Evolutionary conservation across 2,888 invertebrate species (phyloP).

Genomic region (Eutolmus rufibarbis): DNA sequence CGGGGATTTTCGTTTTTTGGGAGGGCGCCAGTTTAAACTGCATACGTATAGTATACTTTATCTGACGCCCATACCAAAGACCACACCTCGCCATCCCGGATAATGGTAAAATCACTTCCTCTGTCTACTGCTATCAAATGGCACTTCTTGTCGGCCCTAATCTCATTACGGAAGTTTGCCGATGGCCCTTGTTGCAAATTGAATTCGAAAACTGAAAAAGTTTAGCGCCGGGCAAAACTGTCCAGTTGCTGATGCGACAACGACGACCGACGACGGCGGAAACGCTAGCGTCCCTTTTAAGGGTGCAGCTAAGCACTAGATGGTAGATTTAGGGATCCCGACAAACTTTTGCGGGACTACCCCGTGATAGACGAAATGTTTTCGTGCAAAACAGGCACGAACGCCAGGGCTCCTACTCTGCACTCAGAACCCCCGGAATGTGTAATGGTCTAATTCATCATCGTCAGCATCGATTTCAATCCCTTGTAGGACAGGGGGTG

Average conservation of each 20-base stretch:
- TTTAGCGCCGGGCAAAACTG: neutral
- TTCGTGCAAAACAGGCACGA: neutral
- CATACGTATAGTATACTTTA: neutral
- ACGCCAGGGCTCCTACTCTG: neutral
- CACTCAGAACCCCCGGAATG: neutral
- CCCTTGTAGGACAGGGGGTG: neutral
- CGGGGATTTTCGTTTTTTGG: neutral
- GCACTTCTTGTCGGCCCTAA: neutral
- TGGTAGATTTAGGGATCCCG: neutral
- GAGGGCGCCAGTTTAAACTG: neutral
- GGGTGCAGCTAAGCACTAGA: neutral
- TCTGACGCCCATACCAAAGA: neutral
- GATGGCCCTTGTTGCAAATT: neutral
- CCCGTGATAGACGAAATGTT: neutral
- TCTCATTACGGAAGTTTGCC: neutral
- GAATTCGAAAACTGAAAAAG: neutral
- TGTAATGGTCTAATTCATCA: neutral
- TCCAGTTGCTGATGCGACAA: neutral
- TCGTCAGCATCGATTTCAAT: neutral
- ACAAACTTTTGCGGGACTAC: neutral
- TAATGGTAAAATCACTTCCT: neutral
- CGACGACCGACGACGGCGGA: neutral
- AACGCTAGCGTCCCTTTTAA: neutral
- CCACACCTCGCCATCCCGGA: neutral
- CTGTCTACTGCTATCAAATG: neutral